Conservation (phyloP, 2,113 vertebrate genomes). For the Protobothrops mucrosquamatus region DNA sequence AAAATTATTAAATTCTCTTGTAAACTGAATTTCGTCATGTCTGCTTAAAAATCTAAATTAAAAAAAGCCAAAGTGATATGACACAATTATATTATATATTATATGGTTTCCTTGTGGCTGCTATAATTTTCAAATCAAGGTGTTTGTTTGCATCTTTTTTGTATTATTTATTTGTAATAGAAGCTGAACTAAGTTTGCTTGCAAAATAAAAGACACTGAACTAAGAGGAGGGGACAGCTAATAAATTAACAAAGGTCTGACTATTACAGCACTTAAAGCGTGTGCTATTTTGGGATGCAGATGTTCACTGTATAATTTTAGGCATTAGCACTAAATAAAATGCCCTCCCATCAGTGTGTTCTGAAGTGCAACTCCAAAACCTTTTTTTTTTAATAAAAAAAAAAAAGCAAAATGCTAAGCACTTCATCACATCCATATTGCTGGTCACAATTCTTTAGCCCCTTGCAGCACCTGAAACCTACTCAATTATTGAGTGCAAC, state of each 20-base stretch:
- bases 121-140: neutral
- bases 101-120: neutral
- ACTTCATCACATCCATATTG: neutral
- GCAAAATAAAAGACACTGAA: neutral
- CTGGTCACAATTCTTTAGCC: conserved; percentile 37
- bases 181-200: neutral
- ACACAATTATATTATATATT: neutral
- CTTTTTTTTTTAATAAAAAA: no score
- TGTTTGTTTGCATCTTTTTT: conserved; percentile 6
- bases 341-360: neutral
- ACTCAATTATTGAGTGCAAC: conserved; percentile 80
- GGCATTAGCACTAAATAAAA: neutral
- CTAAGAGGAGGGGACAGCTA: neutral
- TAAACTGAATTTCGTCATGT: neutral
- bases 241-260: conserved; percentile 21
- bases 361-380: conserved; percentile 11
- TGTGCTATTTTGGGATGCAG: neutral
- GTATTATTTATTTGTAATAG: neutral
- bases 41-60: neutral
- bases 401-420: neutral
- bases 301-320: conserved; percentile 4
- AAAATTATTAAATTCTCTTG: neutral
- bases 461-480: conserved; percentile 65
- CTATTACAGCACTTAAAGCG: conserved; percentile 14
- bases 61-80: neutral